Base-by-base conservation (phyloP, 2,797 vertebrate species). In the Lithobates sylvaticus region DNA sequence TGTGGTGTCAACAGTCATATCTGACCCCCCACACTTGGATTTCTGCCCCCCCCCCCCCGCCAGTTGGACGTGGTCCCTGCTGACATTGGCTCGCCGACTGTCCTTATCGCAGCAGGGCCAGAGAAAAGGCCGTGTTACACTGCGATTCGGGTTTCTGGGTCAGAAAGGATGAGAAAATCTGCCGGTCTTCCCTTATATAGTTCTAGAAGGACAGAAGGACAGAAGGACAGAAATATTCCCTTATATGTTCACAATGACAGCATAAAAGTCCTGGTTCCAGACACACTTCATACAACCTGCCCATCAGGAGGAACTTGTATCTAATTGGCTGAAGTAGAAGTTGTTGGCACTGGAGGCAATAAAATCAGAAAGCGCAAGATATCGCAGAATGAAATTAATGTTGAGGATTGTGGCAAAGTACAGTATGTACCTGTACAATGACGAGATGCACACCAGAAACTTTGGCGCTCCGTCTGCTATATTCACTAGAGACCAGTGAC, bases 101-200 rank as follows among this genome's bases (percentile, higher is more conserved):
- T 86, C 70, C 81, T 87, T 78, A 87, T 84, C 86, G 42, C 61
- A 13, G 7, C 21, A 29, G 50, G 75, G 36, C 67, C 73, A 71
- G 74, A 72, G 65, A 27, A 69, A 21, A 78, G 78, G 78, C 81
- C 84, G 47, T 7, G 12, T 13, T 64, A 81, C 79, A 81, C 32
- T 39, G 69, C 36, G 34, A 69, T 36, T 32, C 47, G 16, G 68
- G 68, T 69, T 27, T 26, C 12, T 9, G 78, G 68, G 78, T 81
- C 68, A 80, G 67, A 32, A 12, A 47, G 58, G 70, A 64, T 7
- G 16, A 71, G 76, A 27, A 64, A 6, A 34, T 50, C 39, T 70
- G 15, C 16, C 23, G 39, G 16, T 21, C 18, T 77, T 29, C 78
- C 85, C 85, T 54, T 87, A 74, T 87, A 83, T 83, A 87, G 85